These are phyloP conservation scores for Erebia ligea DNA, from an alignment of 2,888 invertebrate genomes.

Conservation along the genomic window DNA sequence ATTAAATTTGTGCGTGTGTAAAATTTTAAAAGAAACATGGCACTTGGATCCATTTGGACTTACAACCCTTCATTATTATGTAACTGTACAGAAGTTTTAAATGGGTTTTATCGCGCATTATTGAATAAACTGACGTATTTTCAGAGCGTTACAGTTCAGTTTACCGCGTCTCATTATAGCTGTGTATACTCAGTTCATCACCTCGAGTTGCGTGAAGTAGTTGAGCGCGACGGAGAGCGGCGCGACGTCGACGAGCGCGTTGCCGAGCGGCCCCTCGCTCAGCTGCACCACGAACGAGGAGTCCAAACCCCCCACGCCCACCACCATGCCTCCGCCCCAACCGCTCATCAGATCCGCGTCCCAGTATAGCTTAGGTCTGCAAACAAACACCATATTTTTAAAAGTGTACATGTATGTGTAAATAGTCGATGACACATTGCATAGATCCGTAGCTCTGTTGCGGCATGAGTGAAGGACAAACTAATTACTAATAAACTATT, in stretches of 20 bases:
- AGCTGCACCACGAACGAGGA: constrained; percentile 88
- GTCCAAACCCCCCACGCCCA: constrained; percentile 92
- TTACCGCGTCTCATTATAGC: no score
- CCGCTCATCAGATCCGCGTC: constrained; percentile 64
- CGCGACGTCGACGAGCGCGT: constrained; percentile 85
- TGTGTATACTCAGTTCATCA: neutral
- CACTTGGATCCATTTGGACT: no score
- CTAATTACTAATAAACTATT: no score
- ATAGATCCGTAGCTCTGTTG: no score
- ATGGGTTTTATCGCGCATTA: no score
- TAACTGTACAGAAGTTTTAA: no score
- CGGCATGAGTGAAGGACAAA: no score
- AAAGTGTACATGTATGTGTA: neutral
- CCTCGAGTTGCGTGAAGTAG: constrained; percentile 88
- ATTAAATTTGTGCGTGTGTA: no score
- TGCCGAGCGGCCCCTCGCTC: constrained; percentile 86
- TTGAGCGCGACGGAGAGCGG: constrained; percentile 91
- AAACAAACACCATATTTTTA: neutral
- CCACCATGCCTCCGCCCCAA: constrained; percentile 84
- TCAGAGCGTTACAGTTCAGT: no score
- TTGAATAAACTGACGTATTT: no score
- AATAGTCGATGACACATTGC: neutral
- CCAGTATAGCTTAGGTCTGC: constrained; percentile 64
- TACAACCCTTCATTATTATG: no score
- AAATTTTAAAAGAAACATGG: no score